Percentiles rank a stretch among this genome's conserved stretches.
These are phyloP conservation scores for Auanema sp. DNA, from an alignment of 2,888 invertebrate genomes.

Conservation along the genomic window DNA sequence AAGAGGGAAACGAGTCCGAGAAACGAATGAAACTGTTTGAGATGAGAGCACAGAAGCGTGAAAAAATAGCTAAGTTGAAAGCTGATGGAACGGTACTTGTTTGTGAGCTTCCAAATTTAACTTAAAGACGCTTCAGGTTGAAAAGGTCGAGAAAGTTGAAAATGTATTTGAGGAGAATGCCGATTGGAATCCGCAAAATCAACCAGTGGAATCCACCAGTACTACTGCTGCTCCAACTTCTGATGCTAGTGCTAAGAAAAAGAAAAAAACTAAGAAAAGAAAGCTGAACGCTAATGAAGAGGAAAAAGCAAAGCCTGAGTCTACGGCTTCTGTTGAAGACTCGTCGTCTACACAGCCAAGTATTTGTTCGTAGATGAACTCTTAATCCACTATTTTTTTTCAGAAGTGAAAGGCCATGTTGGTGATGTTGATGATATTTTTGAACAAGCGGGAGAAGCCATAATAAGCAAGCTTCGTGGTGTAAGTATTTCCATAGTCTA, in stretches of 20 bases:
- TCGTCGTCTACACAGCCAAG: no score
- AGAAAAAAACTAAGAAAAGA: slow-evolving; percentile 24
- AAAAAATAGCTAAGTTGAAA: slow-evolving; percentile 25
- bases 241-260: slow-evolving; percentile 12
- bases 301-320: background rate
- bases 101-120: no score
- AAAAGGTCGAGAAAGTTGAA: slow-evolving; percentile 20
- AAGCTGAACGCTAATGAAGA: slow-evolving; percentile 19
- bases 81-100: slow-evolving; percentile 15
- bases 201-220: slow-evolving; percentile 1
- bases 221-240: no score
- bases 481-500: background rate
- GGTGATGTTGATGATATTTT: no score
- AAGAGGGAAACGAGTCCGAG: slow-evolving; percentile 18
- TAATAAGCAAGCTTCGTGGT: no score
- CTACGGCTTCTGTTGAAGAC: background rate
- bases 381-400: no score
- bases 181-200: slow-evolving; percentile 1
- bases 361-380: no score
- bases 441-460: no score
- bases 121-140: no score
- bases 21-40: slow-evolving; percentile 29
- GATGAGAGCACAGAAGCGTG: slow-evolving; percentile 40
- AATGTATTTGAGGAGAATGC: slow-evolving; percentile 6
- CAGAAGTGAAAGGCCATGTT: no score